Base-by-base conservation (phyloP, 2,888 invertebrate genomes). In the Zonitis immaculata region DNA sequence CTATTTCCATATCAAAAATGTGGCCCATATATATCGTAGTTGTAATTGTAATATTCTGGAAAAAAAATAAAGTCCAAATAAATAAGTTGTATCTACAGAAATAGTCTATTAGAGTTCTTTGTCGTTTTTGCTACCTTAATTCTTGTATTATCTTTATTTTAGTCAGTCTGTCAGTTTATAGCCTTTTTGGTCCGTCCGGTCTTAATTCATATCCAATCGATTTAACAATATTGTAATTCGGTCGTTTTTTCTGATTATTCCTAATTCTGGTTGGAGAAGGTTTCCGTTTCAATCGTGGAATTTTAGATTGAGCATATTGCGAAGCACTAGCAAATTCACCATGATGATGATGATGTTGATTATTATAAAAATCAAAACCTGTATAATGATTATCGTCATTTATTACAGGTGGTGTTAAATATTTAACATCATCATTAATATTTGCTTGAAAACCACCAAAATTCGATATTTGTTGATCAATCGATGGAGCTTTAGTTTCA, bases 161-260 rank as follows among this genome's bases (percentile, higher is more conserved):
- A n/a, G 18, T 20, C 20, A 39, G 39, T 39, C 54, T 54, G 69
- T 70, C 69, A 69, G 69, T 71, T 70, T 65, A 66, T 50, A 64
- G 48, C 62, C 60, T 70, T 61, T 69, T 66, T 44, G 71, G 71
- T 65, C 72, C 71, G 50, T 69, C 60, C 8, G 71, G 70, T 58
- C 71, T 69, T 28, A 73, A 60, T 63, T 73, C 63, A 48, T 66
- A 73, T n/a, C 68, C 56, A 22, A 73, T 51, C 8, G 73, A 72
- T 58, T 66, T 69, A 49, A 72, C 62, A 44, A 71, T 46, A 35
- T 70, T 66, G 39, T 55, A 42, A 43, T 9, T 43, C 11, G 43
- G 49, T 16, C 27, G 55, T 44, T 39, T 39, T 20, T 42, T 42
- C 18, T 18, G 26, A 7, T 9, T 28, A 11, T 11, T 39, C 6